Conservation (phyloP, 2,113 vertebrate genomes). For the Salvelinus sp. region DNA sequence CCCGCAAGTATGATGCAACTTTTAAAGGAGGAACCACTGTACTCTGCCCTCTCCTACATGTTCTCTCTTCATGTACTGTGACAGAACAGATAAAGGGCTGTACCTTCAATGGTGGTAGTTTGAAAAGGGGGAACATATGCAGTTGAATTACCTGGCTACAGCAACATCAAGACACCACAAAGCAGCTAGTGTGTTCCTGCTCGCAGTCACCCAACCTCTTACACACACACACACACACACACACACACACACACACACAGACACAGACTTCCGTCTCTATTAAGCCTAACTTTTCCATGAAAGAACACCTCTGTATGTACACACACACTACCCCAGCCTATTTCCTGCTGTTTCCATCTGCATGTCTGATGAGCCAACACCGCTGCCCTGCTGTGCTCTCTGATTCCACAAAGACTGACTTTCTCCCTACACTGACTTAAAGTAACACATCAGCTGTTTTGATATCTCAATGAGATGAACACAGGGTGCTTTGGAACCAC, state of each 20-base stretch:
- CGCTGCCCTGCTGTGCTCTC: neutral
- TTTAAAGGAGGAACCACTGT: too few relatives aligned
- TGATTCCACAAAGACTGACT: neutral
- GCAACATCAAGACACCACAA: neutral
- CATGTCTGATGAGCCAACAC: constrained; percentile 8
- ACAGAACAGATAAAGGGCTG: too few relatives aligned
- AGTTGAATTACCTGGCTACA: neutral
- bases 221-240: neutral
- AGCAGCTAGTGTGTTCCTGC: neutral
- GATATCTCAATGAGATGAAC: neutral
- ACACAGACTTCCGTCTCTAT: neutral
- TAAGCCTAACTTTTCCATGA: neutral
- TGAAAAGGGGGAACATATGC: too few relatives aligned
- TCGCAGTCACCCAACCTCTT: neutral
- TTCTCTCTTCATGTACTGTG: too few relatives aligned
- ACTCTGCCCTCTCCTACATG: too few relatives aligned
- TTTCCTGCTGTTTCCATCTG: neutral
- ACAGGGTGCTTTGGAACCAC: neutral
- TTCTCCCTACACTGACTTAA: too few relatives aligned
- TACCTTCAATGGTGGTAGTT: too few relatives aligned
- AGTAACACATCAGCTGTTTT: too few relatives aligned
- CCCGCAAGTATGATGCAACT: too few relatives aligned
- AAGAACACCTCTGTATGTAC: neutral
- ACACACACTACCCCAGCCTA: neutral
- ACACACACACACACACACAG: too few relatives aligned